Evolutionary conservation across 2,888 invertebrate genomes (phyloP), one percentile per base, ranked within the genome.

Genomic region (Leucania comma): DNA sequence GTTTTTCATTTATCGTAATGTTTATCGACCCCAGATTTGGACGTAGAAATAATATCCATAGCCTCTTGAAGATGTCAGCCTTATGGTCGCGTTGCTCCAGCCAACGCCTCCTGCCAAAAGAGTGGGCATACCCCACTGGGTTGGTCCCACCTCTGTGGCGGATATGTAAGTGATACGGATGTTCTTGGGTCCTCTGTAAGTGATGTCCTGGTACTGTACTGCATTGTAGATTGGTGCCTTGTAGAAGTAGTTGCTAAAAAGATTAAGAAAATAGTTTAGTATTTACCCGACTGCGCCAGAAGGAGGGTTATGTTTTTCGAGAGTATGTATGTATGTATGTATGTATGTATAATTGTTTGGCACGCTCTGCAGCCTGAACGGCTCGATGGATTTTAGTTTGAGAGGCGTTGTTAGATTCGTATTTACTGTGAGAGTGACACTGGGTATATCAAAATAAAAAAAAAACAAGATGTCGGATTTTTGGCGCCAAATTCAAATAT

Each of bases 11-110:
- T 2, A 42, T 22, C 3, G 22, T 0, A 4, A 6, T 26, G 35
- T 29, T 81, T 88, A 92, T 42, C 88, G 90, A 24, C 94, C 94
- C 92, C 91, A 94, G 56, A 94, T 84, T 12, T 92, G 91, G 2
- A 94, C 73, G 0, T 84, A 70, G 68, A 93, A 94, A 69, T 94
- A 89, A 61, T 90, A 95, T 0, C 94, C 94, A 26, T 89, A 90
- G 0, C 94, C 92, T 5, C 88, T 85, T 0, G 88, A 84, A 0
- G 93, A 90, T 22, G 91, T 90, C 3, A 92, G 86, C n/a, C 94
- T 81, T 2, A 94, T 68, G 0, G 92, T 92, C 0, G 89, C 92
- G 29, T 92, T 90, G 67, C 83, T 90, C 32, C 80, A 72, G 0
- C 90, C 90, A 0, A 93, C 38, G 0, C 94, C 94, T 1, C 91